Base-by-base conservation (phyloP, 2,888 invertebrate species). In the Lochmaea capreae region DNA sequence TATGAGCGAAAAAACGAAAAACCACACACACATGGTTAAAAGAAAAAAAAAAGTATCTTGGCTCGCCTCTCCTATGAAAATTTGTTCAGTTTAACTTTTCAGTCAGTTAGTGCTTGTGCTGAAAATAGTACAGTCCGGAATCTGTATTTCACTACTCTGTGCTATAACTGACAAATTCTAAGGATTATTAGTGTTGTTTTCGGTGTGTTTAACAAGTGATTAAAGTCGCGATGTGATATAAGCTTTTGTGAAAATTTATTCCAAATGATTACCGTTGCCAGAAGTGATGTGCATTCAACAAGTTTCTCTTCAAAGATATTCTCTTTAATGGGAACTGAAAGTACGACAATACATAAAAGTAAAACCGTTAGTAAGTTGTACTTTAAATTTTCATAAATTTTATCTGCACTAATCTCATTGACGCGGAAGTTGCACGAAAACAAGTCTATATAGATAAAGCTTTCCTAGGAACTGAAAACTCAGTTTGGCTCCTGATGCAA, bases 71-170 rank as follows among this genome's bases (percentile, higher is more conserved):
- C 67, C 70, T 72, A 69, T 68, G 73, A 72, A 73, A 75, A 73
- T 75, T 77, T 72, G 76, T 78, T 82, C 83, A 84, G 84, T 83
- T 81, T 82, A 83, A 83, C 81, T 82, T 82, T 83, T 84, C 83
- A 82, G 83, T 82, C 82, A 80, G 74, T 73, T 72, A 71, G 73
- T 77, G 76, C 74, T 77, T 76, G 77, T 75, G 75, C 84, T 82
- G 82, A 84, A 84, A 84, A 84, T 83, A 84, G 82, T 68, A 67
- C 73, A 59, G 62, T 70, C 67, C 49, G 70, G 72, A 68, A 76
- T 75, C 71, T 66, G 62, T 63, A 63, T 63, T 63, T 43, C 43
- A 63, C 18, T 63, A 18, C 43, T 16, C 43, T 18, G 18, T 18
- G 22, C 43, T 18, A 63, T 63, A 43, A 57, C 42, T 57, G 66